phyloP scores from a whole-genome alignment of 35 echinoderm and acorn worm species.

The Eucidaris tribuloides region DNA sequence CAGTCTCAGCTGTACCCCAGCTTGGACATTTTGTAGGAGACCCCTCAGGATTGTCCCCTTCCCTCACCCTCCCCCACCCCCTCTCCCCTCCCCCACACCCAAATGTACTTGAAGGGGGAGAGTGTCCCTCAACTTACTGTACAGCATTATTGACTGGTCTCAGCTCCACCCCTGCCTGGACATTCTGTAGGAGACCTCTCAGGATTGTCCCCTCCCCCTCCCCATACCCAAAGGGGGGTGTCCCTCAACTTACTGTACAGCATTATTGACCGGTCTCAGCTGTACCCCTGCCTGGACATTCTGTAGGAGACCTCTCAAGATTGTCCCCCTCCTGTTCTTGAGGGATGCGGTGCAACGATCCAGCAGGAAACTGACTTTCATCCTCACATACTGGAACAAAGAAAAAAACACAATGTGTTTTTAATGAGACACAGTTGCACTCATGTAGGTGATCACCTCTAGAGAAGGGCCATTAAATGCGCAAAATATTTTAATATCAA shows the following conservation, averaged over 20 bases:
- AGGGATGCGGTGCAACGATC: slow-evolving; percentile 46
- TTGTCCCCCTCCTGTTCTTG: slow-evolving; percentile 32
- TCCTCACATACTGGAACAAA: slow-evolving; percentile 59
- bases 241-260: slow-evolving; percentile 64
- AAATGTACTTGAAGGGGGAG: too few relatives aligned
- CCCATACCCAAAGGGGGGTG: background rate
- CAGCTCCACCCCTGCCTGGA: slow-evolving; percentile 52
- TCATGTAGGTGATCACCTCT: too few relatives aligned
- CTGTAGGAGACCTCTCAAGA: slow-evolving; percentile 49
- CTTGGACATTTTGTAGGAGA: too few relatives aligned
- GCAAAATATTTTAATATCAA: too few relatives aligned
- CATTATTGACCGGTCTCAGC: slow-evolving; percentile 62
- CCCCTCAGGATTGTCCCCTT: too few relatives aligned
- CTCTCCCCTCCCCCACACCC: too few relatives aligned
- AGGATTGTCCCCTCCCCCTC: slow-evolving; percentile 15
- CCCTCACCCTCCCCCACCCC: too few relatives aligned
- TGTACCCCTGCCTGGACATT: slow-evolving; percentile 76
- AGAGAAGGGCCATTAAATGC: too few relatives aligned
- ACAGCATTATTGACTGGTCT: slow-evolving; percentile 51
- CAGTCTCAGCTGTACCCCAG: too few relatives aligned
- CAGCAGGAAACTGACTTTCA: slow-evolving; percentile 68
- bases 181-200: slow-evolving; percentile 40
- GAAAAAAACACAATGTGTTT: background rate
- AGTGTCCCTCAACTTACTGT: slow-evolving; percentile 40
- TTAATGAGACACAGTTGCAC: too few relatives aligned